A percentile compares a stretch with the other conserved stretches of the same genome.
These are phyloP conservation scores for Aphaenogaster rudis DNA, from an alignment of 1,140 invertebrate species.

Conservation along the genomic window DNA sequence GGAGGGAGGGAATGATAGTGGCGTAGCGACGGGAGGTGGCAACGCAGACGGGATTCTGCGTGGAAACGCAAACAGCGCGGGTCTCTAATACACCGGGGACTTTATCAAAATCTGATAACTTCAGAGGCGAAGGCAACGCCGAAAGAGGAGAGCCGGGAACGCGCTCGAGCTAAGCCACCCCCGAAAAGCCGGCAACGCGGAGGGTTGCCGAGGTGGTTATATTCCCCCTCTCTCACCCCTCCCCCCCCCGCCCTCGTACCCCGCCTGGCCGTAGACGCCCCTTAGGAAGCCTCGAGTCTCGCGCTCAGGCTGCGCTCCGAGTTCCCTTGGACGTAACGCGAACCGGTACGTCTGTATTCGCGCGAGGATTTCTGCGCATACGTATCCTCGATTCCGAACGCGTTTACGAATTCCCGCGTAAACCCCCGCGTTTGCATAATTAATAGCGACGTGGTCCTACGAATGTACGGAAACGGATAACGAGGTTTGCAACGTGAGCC, in stretches of 20 bases:
- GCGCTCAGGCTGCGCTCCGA: conserved; percentile 57
- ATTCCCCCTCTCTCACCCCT: conserved; percentile 33
- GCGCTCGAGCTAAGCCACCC: conserved; percentile 75
- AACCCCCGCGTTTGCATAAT: conserved; percentile 27
- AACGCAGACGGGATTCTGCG: conserved; percentile 75
- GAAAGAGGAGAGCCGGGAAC: conserved; percentile 68
- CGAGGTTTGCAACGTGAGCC: conserved; percentile 35
- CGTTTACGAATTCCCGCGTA: conserved; percentile 9
- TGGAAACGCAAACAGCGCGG: conserved; percentile 78
- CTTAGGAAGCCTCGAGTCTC: conserved; percentile 64
- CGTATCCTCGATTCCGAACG: conserved; percentile 33
- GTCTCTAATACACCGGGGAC: conserved; percentile 79
- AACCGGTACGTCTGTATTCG: conserved; percentile 36
- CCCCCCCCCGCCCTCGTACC: conserved; percentile 23
- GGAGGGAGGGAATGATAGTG: conserved; percentile 11
- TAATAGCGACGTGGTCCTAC: conserved; percentile 16
- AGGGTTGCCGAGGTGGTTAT: conserved; percentile 75
- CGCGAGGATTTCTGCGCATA: conserved; percentile 32
- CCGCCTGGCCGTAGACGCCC: conserved; percentile 58
- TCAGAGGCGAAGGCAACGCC: conserved; percentile 74
- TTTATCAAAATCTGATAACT: conserved; percentile 84
- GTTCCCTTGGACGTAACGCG: conserved; percentile 66
- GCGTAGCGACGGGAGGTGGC: conserved; percentile 53
- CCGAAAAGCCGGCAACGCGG: conserved; percentile 76
- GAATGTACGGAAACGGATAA: conserved; percentile 1